Evolutionary conservation across 1,140 invertebrate genomes (phyloP).

Genomic region (Tetragnatha versicolor): DNA sequence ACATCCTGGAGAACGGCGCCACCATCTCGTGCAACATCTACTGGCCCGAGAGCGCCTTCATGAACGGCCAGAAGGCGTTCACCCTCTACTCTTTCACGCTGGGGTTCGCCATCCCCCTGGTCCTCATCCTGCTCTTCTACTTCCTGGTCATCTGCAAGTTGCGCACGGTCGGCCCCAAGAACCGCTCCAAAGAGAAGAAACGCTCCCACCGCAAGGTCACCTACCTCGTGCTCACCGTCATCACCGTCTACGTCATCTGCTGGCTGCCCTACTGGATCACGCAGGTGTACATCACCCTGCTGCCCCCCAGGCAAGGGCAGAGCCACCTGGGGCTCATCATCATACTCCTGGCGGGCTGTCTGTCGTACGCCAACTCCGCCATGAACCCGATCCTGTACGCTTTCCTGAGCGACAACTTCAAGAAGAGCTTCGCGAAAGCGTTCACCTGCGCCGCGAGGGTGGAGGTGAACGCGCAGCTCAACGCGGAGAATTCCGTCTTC

Average conservation of each 20-base stretch:
- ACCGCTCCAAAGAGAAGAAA: constrained; percentile 88
- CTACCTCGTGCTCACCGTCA: constrained; percentile 92
- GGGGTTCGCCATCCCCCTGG: constrained; percentile 90
- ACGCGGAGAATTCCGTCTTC: constrained; percentile 90
- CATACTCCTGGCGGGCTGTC: constrained; percentile 82
- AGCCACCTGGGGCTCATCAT: constrained; percentile 77
- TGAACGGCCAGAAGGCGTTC: constrained; percentile 75
- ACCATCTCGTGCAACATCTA: constrained; percentile 79
- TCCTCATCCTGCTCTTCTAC: constrained; percentile 94
- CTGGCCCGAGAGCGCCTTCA: constrained; percentile 73
- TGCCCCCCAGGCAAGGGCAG: constrained; percentile 60
- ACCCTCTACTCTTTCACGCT: constrained; percentile 90
- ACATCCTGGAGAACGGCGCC: constrained; percentile 68
- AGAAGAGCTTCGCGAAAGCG: constrained; percentile 91
- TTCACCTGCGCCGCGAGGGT: constrained; percentile 65
- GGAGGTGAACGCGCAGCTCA: constrained; percentile 84
- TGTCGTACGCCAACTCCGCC: constrained; percentile 96
- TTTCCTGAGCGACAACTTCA: constrained; percentile 92
- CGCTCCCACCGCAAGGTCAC: constrained; percentile 91
- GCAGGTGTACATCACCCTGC: constrained; percentile 66
- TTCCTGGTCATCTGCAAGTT: constrained; percentile 90
- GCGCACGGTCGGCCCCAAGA: constrained; percentile 65
- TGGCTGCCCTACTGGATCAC: constrained; percentile 97
- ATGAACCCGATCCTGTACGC: constrained; percentile 98
- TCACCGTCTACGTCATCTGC: constrained; percentile 94